phyloP scores from a whole-genome alignment of 2,113 vertebrate species.

The Eublepharis macularius region DNA sequence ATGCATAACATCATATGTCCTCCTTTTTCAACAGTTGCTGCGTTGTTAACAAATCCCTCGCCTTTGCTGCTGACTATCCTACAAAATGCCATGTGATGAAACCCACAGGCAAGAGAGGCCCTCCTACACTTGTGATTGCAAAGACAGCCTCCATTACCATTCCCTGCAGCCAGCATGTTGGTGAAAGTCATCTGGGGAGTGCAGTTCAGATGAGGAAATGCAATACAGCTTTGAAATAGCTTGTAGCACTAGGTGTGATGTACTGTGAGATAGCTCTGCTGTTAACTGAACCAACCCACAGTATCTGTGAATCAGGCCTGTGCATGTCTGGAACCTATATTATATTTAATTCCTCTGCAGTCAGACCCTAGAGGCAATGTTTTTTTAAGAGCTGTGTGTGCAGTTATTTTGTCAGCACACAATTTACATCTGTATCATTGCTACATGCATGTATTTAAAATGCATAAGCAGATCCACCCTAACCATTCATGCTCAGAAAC shows the following conservation, averaged over 20 bases:
- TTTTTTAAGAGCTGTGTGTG: neutral
- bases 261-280: neutral
- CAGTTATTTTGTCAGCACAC: neutral
- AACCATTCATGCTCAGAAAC: neutral
- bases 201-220: constrained; percentile 35
- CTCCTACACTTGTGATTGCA: neutral
- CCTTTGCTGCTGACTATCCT: neutral
- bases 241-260: neutral
- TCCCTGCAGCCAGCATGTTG: accelerated
- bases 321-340: neutral
- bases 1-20: constrained; percentile 10
- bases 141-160: neutral
- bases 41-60: neutral
- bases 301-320: accelerated
- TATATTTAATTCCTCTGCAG: neutral
- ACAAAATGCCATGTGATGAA: neutral
- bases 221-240: neutral
- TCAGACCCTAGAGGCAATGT: neutral
- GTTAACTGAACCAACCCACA: neutral
- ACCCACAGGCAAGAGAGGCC: constrained; percentile 1
- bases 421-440: constrained; percentile 21
- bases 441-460: neutral
- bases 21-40: constrained; percentile 3
- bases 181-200: neutral
- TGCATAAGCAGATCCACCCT: neutral